Evolutionary conservation across 1,140 invertebrate genomes (phyloP).

Genomic region (Nephotettix cincticeps): DNA sequence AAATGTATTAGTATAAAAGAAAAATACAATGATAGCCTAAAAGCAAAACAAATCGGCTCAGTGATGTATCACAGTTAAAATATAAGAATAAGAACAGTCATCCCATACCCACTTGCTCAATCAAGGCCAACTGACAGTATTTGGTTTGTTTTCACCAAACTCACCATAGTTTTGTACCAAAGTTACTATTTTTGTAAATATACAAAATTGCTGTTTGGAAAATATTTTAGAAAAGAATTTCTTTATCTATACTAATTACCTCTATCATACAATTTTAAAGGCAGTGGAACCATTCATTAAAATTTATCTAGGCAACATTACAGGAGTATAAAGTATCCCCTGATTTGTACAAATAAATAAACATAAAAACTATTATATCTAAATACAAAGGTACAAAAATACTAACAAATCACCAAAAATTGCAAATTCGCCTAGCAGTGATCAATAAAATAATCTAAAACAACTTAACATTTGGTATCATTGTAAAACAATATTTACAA

Average conservation of each 20-base stretch:
- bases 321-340: not conserved
- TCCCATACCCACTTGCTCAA: not conserved
- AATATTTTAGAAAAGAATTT: constrained; percentile 13
- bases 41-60: constrained; percentile 5
- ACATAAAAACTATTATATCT: not conserved
- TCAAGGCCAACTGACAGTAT: constrained; percentile 20
- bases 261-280: not conserved
- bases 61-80: constrained; percentile 30
- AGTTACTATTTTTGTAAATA: not conserved
- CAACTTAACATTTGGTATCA: no score
- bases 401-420: no score
- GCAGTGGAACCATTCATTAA: constrained; percentile 9
- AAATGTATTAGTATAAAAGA: constrained; percentile 1
- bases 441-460: no score
- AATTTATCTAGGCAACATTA: not conserved
- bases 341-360: not conserved
- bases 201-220: not conserved
- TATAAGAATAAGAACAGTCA: constrained; percentile 26
- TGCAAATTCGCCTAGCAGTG: no score
- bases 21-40: constrained; percentile 15
- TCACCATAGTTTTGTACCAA: constrained; percentile 1
- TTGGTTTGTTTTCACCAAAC: constrained; percentile 5
- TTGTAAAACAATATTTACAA: no score
- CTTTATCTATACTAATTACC: no score
- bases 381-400: no score